Evolutionary conservation across 2,797 vertebrate genomes (phyloP).

Genomic region (Heliangelus exortis): DNA sequence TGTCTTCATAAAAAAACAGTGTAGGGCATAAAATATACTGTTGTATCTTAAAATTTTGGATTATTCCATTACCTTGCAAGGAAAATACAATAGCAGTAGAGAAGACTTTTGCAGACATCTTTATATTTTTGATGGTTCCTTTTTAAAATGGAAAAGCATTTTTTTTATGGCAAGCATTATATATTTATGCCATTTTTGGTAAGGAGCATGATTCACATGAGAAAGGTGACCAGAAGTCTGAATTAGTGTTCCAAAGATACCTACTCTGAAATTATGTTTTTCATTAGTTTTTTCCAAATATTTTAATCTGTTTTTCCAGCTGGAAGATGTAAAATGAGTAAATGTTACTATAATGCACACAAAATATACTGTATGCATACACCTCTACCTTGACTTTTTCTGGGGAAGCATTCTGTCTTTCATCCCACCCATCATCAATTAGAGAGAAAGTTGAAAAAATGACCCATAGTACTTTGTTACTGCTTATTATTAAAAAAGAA

Average conservation of each 20-base stretch:
- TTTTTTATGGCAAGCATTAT: neutral
- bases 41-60: neutral
- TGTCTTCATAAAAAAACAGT: neutral
- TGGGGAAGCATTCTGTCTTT: neutral
- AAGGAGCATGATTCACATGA: neutral
- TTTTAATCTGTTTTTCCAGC: neutral
- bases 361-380: neutral
- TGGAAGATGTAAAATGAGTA: neutral
- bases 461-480: neutral
- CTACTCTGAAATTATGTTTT: neutral
- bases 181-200: neutral
- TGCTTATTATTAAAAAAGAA: neutral
- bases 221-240: neutral
- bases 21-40: neutral
- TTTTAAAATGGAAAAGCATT: neutral
- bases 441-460: neutral
- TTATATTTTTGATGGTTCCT: neutral
- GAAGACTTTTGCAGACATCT: neutral
- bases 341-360: neutral
- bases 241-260: neutral
- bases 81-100: neutral
- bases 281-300: neutral
- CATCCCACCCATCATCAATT: neutral
- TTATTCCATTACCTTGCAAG: conserved; percentile 2
- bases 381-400: neutral